Base-by-base conservation (phyloP, 2,797 vertebrate species). In the Leptatherina wallacei region DNA sequence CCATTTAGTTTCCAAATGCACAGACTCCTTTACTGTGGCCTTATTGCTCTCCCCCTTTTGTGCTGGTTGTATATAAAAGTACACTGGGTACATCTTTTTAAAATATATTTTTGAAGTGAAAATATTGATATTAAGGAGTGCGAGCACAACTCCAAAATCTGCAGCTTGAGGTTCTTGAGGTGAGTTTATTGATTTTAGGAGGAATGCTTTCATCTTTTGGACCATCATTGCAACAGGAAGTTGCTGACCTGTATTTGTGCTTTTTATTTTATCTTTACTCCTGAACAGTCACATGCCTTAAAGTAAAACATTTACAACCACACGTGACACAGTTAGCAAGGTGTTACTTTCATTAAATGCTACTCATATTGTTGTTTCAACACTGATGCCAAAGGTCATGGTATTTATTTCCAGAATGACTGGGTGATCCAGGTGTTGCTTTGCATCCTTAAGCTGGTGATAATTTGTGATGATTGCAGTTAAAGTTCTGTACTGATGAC, bases 41-140 rank as follows among this genome's bases (percentile, higher is more conserved):
- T 56, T 65, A 12, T 30, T 29, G 20, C 18, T 73, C 36, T 49
- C 49, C 61, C 58, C 42, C 18, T 4, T 54, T 58, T 3, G 1
- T 40, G 29, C 38, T 71, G 32, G 63, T 67, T 76, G 57, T 27
- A 16, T 16, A 14, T 1, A 30, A 55, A 55, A 30, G 52, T 55
- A 29, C 51, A 27, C 13, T 13, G 24, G 24, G 52, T 35, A 29
- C 10, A 14, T 14, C 11, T 49, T 38, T 33, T 49, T 27, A 49
- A 51, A 18, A 10, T 27, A 9, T 12, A 35, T 36, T 27, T 44
- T 29, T 44, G 36, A 61, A 44, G 38, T 61, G 52, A 27, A 69
- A 38, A 38, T 69, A 44, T 24, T 47, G 6, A 47, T 57, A 35
- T 33, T n/a, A 30, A 55, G 52, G 14, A 16, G 6, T 49, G 13